phyloP scores from a whole-genome alignment of 2,113 vertebrate genomes.

The Tyto alba region DNA sequence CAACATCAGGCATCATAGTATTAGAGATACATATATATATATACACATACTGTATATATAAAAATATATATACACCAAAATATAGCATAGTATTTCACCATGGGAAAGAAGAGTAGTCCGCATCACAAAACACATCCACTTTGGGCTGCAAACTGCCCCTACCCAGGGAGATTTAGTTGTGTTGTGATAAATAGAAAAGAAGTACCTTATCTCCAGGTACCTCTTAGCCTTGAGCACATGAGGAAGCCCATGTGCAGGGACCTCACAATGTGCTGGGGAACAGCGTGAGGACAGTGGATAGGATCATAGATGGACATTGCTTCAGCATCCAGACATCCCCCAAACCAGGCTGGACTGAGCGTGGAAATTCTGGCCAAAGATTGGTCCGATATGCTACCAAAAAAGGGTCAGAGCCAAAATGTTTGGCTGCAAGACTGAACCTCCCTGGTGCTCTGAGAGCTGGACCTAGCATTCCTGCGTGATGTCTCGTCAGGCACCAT shows the following conservation, averaged over 20 bases:
- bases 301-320: neutral
- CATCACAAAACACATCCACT: neutral
- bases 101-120: neutral
- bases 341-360: neutral
- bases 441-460: neutral
- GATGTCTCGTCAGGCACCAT: rapidly evolving
- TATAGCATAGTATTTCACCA: neutral
- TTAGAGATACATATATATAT: neutral
- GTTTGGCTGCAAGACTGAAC: neutral
- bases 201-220: neutral
- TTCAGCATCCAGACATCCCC: neutral
- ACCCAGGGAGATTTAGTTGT: neutral
- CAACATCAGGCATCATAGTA: no score
- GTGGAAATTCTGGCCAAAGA: neutral
- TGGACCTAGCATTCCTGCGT: neutral
- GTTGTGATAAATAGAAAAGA: neutral
- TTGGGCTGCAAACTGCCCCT: neutral
- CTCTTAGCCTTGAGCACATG: rapidly evolving
- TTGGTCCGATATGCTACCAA: neutral
- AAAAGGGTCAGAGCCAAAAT: neutral
- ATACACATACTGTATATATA: neutral
- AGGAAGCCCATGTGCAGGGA: neutral
- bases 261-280: neutral
- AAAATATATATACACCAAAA: neutral
- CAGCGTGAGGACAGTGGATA: neutral